These are phyloP conservation scores for Trogon surrucura DNA, from an alignment of 2,113 vertebrate species.

Conservation along the genomic window DNA sequence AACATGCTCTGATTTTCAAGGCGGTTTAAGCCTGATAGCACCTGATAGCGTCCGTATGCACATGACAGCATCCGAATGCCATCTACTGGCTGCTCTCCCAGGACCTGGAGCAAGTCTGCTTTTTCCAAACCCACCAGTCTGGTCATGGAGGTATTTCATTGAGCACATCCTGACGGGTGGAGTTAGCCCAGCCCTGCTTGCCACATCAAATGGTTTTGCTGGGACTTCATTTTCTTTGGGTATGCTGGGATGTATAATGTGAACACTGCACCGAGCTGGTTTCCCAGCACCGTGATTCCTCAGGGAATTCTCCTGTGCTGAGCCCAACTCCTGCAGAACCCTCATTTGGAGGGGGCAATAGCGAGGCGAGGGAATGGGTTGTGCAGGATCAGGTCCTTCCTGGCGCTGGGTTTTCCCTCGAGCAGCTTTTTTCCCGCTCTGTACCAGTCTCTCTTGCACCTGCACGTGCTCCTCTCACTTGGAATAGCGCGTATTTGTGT, in stretches of 20 bases:
- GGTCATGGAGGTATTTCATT: accelerated
- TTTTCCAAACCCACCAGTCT: background rate
- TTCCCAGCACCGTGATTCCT: background rate
- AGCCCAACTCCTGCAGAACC: background rate
- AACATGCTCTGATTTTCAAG: background rate
- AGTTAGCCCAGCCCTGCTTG: background rate
- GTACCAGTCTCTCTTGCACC: background rate
- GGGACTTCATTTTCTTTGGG: background rate
- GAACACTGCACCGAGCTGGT: background rate
- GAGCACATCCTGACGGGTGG: background rate
- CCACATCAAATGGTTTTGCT: background rate
- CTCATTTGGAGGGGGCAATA: background rate
- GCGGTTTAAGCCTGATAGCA: background rate
- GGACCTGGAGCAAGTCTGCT: background rate
- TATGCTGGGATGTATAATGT: background rate
- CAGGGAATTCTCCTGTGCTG: background rate
- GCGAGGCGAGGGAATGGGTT: background rate
- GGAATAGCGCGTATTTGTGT: accelerated
- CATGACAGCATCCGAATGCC: background rate
- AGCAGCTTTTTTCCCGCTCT: background rate
- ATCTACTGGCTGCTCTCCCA: background rate
- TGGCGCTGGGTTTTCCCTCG: background rate
- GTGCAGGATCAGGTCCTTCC: background rate
- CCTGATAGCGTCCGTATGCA: accelerated
- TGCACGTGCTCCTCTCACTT: background rate